Evolutionary conservation across 2,113 vertebrate genomes (phyloP).

Genomic region (Ornithorhynchus anatinus): DNA sequence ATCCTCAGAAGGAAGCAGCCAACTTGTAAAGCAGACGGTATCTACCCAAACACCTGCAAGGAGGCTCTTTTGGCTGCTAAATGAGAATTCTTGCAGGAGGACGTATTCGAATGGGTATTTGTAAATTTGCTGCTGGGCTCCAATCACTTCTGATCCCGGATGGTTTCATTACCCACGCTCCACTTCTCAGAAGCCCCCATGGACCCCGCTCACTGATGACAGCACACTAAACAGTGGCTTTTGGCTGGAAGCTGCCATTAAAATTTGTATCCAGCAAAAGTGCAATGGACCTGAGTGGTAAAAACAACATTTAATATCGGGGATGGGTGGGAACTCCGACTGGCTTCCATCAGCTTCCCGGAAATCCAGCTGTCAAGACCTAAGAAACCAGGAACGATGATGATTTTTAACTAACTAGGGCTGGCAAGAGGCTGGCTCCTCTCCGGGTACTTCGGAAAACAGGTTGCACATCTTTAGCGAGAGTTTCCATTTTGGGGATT

Average conservation of each 20-base stretch:
- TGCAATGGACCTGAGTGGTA: not conserved
- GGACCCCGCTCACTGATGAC: not conserved
- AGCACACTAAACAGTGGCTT: not conserved
- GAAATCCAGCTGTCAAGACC: not conserved
- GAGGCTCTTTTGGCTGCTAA: slow-evolving; percentile 1
- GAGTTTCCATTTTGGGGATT: slow-evolving; percentile 13
- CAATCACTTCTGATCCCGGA: not conserved
- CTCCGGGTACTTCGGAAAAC: not conserved
- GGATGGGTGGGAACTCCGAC: not conserved
- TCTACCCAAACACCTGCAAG: slow-evolving; percentile 2
- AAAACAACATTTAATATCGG: not conserved
- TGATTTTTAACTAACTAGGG: not conserved
- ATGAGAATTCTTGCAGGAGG: not conserved
- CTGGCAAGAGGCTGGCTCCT: not conserved
- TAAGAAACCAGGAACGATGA: not conserved
- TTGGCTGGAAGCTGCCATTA: slow-evolving; percentile 1
- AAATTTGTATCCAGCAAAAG: not conserved
- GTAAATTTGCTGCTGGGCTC: not conserved
- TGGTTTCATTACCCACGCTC: not conserved
- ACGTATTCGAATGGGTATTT: not conserved
- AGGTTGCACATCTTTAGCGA: not conserved
- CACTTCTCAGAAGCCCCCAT: not conserved
- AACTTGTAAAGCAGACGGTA: slow-evolving; percentile 15
- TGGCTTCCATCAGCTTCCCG: not conserved
- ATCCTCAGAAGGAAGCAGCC: slow-evolving; percentile 21